phyloP scores from a whole-genome alignment of 2,113 vertebrate genomes.

The Sphyrna mokarran region DNA sequence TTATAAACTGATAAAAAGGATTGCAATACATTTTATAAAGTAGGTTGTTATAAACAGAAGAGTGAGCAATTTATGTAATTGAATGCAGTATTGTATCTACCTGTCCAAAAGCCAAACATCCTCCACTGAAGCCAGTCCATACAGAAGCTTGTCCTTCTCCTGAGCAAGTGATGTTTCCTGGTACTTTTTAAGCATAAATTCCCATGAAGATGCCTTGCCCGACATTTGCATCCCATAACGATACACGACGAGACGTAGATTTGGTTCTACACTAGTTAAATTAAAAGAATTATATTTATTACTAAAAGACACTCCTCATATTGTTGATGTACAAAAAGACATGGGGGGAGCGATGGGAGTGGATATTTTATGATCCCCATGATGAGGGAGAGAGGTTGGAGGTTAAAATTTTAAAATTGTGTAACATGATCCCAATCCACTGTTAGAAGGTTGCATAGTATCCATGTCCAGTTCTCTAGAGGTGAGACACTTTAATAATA shows the following conservation, averaged over 20 bases:
- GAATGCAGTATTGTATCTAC: constrained; percentile 49
- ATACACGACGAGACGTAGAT: constrained; percentile 83
- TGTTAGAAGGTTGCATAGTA: background rate
- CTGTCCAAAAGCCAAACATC: constrained; percentile 65
- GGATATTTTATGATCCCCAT: background rate
- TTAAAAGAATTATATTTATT: constrained; percentile 39
- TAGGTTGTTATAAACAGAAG: background rate
- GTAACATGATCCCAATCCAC: background rate
- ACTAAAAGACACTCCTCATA: background rate
- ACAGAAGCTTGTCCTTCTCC: constrained; percentile 92
- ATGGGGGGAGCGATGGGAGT: background rate
- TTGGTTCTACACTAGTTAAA: constrained; percentile 63
- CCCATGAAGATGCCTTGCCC: constrained; percentile 62
- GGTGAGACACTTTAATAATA: background rate
- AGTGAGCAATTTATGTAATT: background rate
- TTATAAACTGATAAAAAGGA: background rate
- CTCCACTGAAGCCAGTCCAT: constrained; percentile 80
- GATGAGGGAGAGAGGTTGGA: background rate
- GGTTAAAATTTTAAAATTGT: too few relatives aligned
- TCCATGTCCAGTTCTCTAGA: background rate
- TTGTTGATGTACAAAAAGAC: background rate
- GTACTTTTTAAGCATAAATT: constrained; percentile 71
- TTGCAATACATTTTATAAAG: background rate
- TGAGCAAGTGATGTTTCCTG: constrained; percentile 70
- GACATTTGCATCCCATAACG: constrained; percentile 85